Conservation (phyloP, 2,113 vertebrate species). For the Brachyhypopomus occidentalis region DNA sequence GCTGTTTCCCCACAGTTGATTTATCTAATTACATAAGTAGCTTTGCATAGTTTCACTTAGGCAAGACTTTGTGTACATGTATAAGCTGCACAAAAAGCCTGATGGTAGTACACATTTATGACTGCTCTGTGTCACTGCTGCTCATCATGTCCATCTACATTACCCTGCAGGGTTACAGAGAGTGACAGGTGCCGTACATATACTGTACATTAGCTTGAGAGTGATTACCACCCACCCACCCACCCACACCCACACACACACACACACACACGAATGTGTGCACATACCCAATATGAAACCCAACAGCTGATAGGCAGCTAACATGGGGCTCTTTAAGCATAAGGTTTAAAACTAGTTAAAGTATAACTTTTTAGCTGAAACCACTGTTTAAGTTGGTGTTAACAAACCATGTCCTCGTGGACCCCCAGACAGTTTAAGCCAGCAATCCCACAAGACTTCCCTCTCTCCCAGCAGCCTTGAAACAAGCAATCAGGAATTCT, state of each 20-base stretch:
- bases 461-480: no score
- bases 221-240: conserved; percentile 2
- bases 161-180: conserved; percentile 12
- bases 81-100: background rate
- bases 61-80: background rate
- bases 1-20: background rate
- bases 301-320: conserved; percentile 62
- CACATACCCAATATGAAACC: conserved; percentile 21
- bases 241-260: background rate
- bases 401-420: no score
- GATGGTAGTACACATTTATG: background rate
- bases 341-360: background rate
- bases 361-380: no score
- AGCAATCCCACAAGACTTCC: no score
- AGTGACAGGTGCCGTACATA: conserved; percentile 31
- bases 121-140: background rate
- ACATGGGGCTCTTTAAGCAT: background rate
- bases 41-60: background rate
- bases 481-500: no score
- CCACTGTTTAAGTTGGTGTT: no score
- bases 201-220: conserved; percentile 6
- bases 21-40: no score
- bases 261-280: background rate
- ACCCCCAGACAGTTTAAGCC: no score
- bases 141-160: background rate